Evolutionary conservation across 2,113 vertebrate genomes (phyloP).

Genomic region (Thamnaconus septentrionalis): DNA sequence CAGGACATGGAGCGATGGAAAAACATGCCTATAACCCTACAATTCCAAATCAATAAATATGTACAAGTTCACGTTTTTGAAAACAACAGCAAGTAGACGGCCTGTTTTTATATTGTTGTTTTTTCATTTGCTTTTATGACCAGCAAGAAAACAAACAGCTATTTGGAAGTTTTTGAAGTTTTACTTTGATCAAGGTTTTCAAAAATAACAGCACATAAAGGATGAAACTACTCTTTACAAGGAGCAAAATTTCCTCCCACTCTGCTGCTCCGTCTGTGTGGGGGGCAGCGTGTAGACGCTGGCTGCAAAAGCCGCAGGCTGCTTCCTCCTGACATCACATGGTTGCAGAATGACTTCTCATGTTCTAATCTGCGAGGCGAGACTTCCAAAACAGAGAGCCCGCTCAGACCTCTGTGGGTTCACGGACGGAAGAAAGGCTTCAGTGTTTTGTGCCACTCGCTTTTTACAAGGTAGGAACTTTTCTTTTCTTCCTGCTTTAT

Average conservation of each 20-base stretch:
- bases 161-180: no score
- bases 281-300: not conserved
- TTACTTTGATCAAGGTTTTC: no score
- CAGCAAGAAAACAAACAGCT: no score
- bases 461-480: constrained; percentile 41
- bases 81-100: no score
- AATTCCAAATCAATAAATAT: no score
- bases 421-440: constrained; percentile 3
- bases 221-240: no score
- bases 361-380: constrained; percentile 43
- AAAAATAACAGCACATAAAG: no score
- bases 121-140: no score
- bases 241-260: no score
- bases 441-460: not conserved
- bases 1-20: constrained; percentile 4
- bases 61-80: no score
- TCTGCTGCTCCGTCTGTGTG: not conserved
- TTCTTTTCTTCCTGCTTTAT: constrained; percentile 1
- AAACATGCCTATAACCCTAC: not conserved
- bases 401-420: constrained; percentile 11
- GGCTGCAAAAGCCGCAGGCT: constrained; percentile 44
- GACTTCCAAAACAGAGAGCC: constrained; percentile 41
- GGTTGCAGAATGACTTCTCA: constrained; percentile 66
- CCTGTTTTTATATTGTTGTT: no score
- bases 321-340: constrained; percentile 76